Percentiles rank a stretch among this genome's conserved stretches.
Evolutionary conservation across 2,113 vertebrate genomes (phyloP).

Genomic region (Danionella cerebrum): DNA sequence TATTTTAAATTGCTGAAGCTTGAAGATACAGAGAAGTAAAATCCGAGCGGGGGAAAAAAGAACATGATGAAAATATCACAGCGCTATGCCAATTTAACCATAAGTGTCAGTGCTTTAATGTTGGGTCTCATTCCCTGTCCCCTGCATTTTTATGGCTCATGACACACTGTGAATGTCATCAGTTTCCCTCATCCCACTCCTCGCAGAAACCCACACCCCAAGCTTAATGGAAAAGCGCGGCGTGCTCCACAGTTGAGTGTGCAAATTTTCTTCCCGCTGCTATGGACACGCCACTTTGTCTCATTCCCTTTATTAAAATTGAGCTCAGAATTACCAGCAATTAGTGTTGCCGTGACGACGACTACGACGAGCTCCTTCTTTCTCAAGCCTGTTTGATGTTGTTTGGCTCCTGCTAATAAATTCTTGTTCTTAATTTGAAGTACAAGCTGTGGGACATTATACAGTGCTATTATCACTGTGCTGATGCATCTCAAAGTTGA

Average conservation of each 20-base stretch:
- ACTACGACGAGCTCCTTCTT: neutral
- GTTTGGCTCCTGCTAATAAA: neutral
- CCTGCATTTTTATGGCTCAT: constrained; percentile 47
- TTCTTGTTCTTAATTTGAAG: too few relatives aligned
- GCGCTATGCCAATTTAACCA: neutral
- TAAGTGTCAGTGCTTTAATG: constrained; percentile 1
- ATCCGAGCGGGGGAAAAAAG: neutral
- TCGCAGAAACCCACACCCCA: constrained; percentile 1
- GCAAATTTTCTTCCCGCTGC: constrained; percentile 3
- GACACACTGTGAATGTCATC: constrained; percentile 47
- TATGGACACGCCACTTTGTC: constrained; percentile 40
- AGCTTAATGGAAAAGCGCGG: constrained; percentile 3
- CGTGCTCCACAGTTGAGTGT: neutral
- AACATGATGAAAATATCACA: neutral
- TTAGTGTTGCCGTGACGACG: constrained; percentile 56
- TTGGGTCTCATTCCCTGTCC: constrained; percentile 42
- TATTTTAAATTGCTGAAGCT: neutral
- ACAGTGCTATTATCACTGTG: too few relatives aligned
- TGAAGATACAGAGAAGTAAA: neutral
- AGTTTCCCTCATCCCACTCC: constrained; percentile 31
- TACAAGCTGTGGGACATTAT: too few relatives aligned
- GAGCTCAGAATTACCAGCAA: constrained; percentile 55
- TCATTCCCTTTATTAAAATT: constrained; percentile 50
- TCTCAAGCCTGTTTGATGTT: neutral
- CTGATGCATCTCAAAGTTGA: too few relatives aligned